A percentile compares a stretch with the other conserved stretches of the same genome.
Evolutionary conservation across 2,113 vertebrate species (phyloP).

Genomic region (Tenrec ecaudatus): DNA sequence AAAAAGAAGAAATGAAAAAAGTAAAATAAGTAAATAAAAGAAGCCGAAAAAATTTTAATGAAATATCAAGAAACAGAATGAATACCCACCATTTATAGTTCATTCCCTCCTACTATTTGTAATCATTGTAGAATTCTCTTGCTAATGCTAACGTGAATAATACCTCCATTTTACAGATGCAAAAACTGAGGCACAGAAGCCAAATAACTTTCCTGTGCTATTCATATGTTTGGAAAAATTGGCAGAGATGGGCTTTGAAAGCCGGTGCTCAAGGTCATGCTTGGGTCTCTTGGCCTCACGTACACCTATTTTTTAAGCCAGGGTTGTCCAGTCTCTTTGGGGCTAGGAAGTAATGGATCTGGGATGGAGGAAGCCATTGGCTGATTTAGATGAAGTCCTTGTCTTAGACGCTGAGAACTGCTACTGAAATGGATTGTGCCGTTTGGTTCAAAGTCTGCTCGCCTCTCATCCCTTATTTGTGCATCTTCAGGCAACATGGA

Average conservation of each 20-base stretch:
- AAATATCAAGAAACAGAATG: neutral
- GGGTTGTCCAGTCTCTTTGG: neutral
- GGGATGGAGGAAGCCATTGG: neutral
- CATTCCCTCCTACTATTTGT: neutral
- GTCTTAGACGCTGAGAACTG: neutral
- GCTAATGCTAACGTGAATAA: neutral
- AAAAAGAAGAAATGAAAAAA: no score
- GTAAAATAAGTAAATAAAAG: no score
- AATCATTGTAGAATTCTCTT: neutral
- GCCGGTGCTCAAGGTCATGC: neutral
- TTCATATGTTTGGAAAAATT: neutral
- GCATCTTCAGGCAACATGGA: neutral
- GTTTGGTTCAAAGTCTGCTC: conserved; percentile 28
- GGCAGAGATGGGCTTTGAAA: neutral
- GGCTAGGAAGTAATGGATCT: neutral
- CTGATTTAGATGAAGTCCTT: neutral
- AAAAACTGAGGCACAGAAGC: neutral
- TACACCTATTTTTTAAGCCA: no score
- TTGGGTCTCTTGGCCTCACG: no score
- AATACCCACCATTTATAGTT: neutral
- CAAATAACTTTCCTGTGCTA: neutral
- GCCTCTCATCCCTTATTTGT: neutral
- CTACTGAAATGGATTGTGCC: neutral
- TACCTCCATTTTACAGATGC: neutral
- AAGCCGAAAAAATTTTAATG: neutral